Evolutionary conservation across 2,797 vertebrate genomes (phyloP), one percentile per base, ranked within the genome.

Genomic region (Botia kubotai): DNA sequence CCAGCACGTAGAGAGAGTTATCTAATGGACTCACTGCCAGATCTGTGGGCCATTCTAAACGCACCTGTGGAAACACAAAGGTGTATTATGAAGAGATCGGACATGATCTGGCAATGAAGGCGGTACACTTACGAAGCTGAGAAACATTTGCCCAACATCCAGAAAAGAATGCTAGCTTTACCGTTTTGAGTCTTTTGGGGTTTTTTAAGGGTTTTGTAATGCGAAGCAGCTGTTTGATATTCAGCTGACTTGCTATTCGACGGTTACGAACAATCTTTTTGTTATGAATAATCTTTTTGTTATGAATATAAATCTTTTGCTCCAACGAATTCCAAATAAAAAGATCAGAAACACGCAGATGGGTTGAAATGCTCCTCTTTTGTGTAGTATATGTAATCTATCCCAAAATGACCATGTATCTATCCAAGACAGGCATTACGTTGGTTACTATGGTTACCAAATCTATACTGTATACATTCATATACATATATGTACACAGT

Each of bases 21-120:
- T 97, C 96, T 77, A 97, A 87, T 1, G 96, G 96, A 88, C 95
- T 96, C 80, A 96, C 91, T 0, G 94, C 92, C 79, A 97, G 94
- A 85, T 96, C 96, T 81, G 96, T 96, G 50, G 96, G 96, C 94
- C 95, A 96, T 80, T 97, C 96, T 74, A 97, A 90, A 29, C 95
- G 91, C 58, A 97, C 95, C 96, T 97, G 87, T 43, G 29, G n/a
- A 57, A 39, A 84, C 60, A 80, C 29, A 29, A 29, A 78, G 74
- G 72, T 77, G 57, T 75, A 17, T 78, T 67, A 73, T 71, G 29
- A 29, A 29, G 2, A 29, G 2, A 48, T 48, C 11, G 2, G 29
- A 63, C 29, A 6, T 63, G 14, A 6, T 63, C 6, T 63, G 60
- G 60, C 26, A 29, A 63, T 23, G 14, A 33, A 63, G 26, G 33